Base-by-base conservation (phyloP, 2,888 invertebrate species). In the Linnaemya tessellans region DNA sequence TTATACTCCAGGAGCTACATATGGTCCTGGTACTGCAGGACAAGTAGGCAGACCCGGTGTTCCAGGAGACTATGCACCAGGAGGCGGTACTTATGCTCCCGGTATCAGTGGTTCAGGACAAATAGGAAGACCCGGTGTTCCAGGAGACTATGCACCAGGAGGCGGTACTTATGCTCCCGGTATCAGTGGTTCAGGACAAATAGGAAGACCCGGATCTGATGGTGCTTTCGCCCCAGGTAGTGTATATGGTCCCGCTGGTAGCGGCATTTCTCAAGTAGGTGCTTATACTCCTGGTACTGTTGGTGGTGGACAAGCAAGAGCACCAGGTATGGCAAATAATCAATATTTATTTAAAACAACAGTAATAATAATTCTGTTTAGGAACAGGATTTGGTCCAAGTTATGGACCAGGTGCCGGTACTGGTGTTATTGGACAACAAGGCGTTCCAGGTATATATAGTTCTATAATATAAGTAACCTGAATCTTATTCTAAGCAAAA, bases 351-450 rank as follows among this genome's bases (percentile, higher is more conserved):
- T 20, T 2, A n/a, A 62, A n/a, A n/a, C 30, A 41, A 41, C 7
- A 38, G 41, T 41, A 64, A 20, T 20, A 51, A 18, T 20, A 51
- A 18, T 51, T 51, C 18, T 51, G 1, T 18, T 58, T 18, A 71
- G 80, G 67, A 18, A 38, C 64, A 4, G 22, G 58, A 58, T 78
- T 49, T 65, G 54, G 51, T 35, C 62, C 60, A 20, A 54, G 60
- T 18, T 46, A 58, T 54, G 41, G 71, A 0, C 60, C 73, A 13
- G 18, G 15, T 20, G 20, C 46, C 18, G 64, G 67, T 49, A 35
- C 71, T 46, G 79, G 79, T 15, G 77, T 56, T 15, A 41, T 35
- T 38, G 84, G 78, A 10, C 87, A 86, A 18, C 79, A 79, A 18
- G 88, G 84, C n/a, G 20, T 43, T 18, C 85, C 77, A 20, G 80